These are phyloP conservation scores for Crotophaga sulcirostris DNA, from an alignment of 2,113 vertebrate genomes.

Conservation along the genomic window DNA sequence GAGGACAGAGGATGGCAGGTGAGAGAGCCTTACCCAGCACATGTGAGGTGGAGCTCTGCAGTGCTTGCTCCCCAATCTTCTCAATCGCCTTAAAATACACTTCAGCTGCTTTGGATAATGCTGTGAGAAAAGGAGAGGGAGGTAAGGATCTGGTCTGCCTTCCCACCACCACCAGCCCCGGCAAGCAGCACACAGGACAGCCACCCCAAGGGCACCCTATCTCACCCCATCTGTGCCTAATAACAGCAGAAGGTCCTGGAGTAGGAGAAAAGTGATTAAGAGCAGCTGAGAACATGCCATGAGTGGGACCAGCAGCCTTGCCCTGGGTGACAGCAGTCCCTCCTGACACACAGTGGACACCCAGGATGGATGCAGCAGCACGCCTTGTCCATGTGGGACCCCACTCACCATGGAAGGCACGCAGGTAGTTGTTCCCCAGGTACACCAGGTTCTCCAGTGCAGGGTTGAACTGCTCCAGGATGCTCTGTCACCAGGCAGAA, in stretches of 20 bases:
- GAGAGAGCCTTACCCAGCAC: constrained; percentile 81
- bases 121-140: constrained; percentile 57
- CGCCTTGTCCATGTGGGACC: background rate
- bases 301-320: background rate
- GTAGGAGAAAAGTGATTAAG: background rate
- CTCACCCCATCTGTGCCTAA: background rate
- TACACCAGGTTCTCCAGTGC: constrained; percentile 88
- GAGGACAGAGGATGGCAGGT: background rate
- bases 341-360: fast-evolving
- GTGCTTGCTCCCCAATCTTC: constrained; percentile 88
- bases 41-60: constrained; percentile 83
- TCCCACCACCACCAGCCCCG: background rate
- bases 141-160: background rate
- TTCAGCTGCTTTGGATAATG: constrained; percentile 83
- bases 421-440: constrained; percentile 89
- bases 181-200: background rate
- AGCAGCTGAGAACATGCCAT: background rate
- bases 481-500: constrained; percentile 74
- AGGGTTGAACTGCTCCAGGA: constrained; percentile 92
- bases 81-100: constrained; percentile 89
- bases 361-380: background rate
- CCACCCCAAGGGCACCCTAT: background rate
- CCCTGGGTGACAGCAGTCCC: background rate
- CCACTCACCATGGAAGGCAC: constrained; percentile 87
- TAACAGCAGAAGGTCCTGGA: background rate